Percentiles rank a stretch among this genome's conserved stretches.
Conservation (phyloP, 2,113 vertebrate species). For the Patagioenas fasciata region DNA sequence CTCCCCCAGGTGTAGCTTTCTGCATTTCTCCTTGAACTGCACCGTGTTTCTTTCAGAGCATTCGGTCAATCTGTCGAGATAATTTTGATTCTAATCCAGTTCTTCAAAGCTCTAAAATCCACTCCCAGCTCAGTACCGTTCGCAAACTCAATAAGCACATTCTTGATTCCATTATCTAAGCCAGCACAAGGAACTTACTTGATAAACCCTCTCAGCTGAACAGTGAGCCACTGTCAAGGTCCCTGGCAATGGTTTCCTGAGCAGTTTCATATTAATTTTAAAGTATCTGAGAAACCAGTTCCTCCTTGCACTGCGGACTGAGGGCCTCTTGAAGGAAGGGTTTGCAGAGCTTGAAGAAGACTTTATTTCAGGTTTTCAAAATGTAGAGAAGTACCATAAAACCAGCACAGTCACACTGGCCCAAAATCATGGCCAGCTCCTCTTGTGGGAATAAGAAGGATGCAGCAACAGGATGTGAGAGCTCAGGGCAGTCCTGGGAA, state of each 20-base stretch:
- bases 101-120: neutral
- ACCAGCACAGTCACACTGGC: neutral
- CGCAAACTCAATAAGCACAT: constrained; percentile 41
- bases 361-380: neutral
- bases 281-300: neutral
- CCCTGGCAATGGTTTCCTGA: neutral
- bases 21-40: neutral
- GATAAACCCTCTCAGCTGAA: constrained; percentile 28
- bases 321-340: neutral
- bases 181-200: constrained; percentile 27
- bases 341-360: neutral
- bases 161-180: neutral
- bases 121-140: neutral
- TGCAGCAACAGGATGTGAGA: neutral
- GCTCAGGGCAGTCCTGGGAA: neutral
- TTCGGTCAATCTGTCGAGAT: neutral
- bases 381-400: neutral
- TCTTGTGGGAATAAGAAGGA: neutral
- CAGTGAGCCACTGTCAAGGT: constrained; percentile 6
- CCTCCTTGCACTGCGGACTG: neutral
- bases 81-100: neutral
- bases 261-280: neutral
- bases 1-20: neutral
- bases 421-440: neutral
- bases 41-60: neutral